These are phyloP conservation scores for Chrysogorgia sp. DNA, from an alignment of 92 coral and sea anemone genomes.

Conservation along the genomic window DNA sequence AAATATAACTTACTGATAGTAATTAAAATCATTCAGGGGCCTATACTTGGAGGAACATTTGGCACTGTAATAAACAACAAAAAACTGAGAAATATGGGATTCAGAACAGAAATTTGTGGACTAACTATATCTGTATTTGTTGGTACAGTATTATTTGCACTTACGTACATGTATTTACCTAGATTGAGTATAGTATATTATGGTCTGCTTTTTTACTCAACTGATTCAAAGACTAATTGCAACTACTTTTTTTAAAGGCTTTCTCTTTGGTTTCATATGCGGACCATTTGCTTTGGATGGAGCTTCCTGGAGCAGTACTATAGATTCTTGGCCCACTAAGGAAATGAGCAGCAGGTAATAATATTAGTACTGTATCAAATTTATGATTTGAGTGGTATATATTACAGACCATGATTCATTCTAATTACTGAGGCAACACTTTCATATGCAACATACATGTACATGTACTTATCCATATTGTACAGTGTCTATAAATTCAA, in stretches of 20 bases:
- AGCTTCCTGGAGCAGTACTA: neutral
- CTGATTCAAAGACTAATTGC: no score
- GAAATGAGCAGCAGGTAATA: slow-evolving; percentile 44
- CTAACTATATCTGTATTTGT: slow-evolving; percentile 19
- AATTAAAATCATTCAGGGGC: slow-evolving; percentile 2
- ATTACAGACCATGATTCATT: no score
- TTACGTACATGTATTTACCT: neutral
- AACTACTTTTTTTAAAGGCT: slow-evolving; percentile 7
- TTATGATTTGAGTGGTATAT: no score
- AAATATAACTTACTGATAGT: no score
- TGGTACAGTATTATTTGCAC: neutral
- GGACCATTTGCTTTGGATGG: slow-evolving; percentile 28
- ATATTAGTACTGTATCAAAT: no score
- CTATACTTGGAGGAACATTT: slow-evolving; percentile 39
- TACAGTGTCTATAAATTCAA: no score
- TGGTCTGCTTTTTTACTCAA: no score
- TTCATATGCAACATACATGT: no score
- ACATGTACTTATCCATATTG: neutral
- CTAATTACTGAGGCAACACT: no score
- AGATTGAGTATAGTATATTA: no score
- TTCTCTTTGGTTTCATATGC: slow-evolving; percentile 33
- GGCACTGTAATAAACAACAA: slow-evolving; percentile 20
- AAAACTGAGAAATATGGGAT: slow-evolving; percentile 15
- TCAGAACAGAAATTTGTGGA: slow-evolving; percentile 38
- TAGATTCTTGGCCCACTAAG: slow-evolving; percentile 34